These are phyloP conservation scores for Chloebia gouldiae DNA, from an alignment of 2,113 vertebrate genomes.

Conservation along the genomic window DNA sequence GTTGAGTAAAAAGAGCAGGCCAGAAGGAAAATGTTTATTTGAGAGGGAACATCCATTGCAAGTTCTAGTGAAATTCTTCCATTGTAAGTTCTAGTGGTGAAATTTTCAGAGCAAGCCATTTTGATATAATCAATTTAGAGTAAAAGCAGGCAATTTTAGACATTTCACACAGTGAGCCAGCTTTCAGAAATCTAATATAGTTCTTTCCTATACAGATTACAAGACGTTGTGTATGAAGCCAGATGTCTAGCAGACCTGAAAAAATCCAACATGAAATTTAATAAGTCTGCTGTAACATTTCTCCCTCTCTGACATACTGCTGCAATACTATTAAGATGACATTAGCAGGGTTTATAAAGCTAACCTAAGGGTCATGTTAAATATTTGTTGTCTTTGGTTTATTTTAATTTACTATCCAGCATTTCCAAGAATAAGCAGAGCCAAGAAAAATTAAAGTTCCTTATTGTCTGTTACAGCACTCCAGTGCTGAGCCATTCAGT, in stretches of 20 bases:
- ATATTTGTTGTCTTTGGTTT: neutral
- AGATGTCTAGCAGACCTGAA: conserved; percentile 48
- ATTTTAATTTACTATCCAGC: neutral
- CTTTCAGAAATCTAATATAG: conserved; percentile 52
- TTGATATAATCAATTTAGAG: conserved; percentile 20
- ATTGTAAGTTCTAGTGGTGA: neutral
- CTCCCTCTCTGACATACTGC: neutral
- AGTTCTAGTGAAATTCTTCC: neutral
- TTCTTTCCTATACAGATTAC: neutral
- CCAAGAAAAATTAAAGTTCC: neutral
- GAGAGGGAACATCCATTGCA: neutral
- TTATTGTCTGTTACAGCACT: neutral
- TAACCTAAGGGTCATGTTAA: neutral
- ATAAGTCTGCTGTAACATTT: conserved; percentile 23
- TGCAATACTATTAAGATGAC: conserved; percentile 17
- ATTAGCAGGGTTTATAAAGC: conserved; percentile 29
- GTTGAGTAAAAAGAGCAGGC: neutral
- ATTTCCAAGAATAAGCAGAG: conserved; percentile 14
- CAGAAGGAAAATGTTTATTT: neutral
- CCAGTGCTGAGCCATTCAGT: neutral
- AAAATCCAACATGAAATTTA: conserved; percentile 51
- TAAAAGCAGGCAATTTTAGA: conserved; percentile 19
- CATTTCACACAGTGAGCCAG: neutral
- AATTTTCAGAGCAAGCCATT: conserved; percentile 7
- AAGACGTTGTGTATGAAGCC: neutral